These are phyloP conservation scores for Leptinotarsa haldemani DNA, from an alignment of 2,888 invertebrate genomes.

Conservation along the genomic window DNA sequence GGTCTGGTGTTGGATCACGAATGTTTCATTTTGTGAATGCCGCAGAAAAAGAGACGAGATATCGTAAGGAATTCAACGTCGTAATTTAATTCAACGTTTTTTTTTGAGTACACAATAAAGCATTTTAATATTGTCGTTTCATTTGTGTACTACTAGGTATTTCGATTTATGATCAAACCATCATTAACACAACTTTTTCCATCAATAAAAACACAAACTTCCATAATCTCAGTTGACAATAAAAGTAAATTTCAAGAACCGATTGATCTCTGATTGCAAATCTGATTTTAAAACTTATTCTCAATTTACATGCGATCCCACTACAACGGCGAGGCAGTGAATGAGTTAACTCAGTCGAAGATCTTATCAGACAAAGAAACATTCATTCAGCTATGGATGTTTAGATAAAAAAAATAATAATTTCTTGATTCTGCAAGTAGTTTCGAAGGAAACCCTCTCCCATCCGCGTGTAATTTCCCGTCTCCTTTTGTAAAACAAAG, in stretches of 20 bases:
- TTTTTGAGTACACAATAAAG: no score
- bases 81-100: no score
- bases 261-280: background rate
- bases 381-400: constrained; percentile 23
- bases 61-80: no score
- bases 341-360: constrained; percentile 29
- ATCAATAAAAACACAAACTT: no score
- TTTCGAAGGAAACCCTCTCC: constrained; percentile 22
- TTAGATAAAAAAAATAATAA: constrained; percentile 19
- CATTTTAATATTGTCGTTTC: no score
- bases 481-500: constrained; percentile 38
- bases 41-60: no score
- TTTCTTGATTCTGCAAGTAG: constrained; percentile 20
- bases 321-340: constrained; percentile 24
- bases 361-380: constrained; percentile 32
- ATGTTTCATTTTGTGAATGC: no score
- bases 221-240: background rate
- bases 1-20: no score
- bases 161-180: no score
- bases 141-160: no score
- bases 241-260: background rate
- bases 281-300: background rate
- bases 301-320: background rate
- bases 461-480: constrained; percentile 32
- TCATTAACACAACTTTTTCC: no score